These are phyloP conservation scores for Galleria mellonella DNA, from an alignment of 1,140 invertebrate genomes.

Conservation along the genomic window DNA sequence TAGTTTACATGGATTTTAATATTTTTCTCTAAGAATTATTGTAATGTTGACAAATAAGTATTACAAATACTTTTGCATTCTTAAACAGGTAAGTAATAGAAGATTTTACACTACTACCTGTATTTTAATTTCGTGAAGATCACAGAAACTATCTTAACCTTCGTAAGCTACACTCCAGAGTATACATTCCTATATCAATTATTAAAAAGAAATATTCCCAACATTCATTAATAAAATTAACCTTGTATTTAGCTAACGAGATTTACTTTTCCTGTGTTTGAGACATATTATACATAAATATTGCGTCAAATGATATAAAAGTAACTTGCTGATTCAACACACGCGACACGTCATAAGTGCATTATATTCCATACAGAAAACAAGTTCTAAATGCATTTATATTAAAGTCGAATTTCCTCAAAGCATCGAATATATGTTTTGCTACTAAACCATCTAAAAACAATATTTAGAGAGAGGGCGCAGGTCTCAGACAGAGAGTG, in stretches of 20 bases:
- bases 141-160: too few relatives aligned
- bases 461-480: constrained; percentile 31
- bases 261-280: neutral
- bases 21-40: too few relatives aligned
- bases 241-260: neutral
- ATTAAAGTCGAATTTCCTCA: constrained; percentile 13
- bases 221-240: neutral
- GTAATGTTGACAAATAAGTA: too few relatives aligned
- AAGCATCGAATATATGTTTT: constrained; percentile 7
- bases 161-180: too few relatives aligned
- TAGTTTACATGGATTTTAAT: too few relatives aligned
- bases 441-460: constrained; percentile 21
- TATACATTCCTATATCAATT: too few relatives aligned
- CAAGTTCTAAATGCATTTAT: neutral
- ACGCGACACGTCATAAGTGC: constrained; percentile 5
- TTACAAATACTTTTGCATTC: too few relatives aligned
- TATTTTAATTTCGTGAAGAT: too few relatives aligned
- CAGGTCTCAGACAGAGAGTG: constrained; percentile 29
- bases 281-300: constrained; percentile 12
- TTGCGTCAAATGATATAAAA: constrained; percentile 21
- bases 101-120: too few relatives aligned
- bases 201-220: neutral
- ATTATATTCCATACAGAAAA: neutral
- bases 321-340: constrained; percentile 15
- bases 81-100: too few relatives aligned